Evolutionary conservation across 1,140 invertebrate genomes (phyloP).

Genomic region (Anastrepha obliqua): DNA sequence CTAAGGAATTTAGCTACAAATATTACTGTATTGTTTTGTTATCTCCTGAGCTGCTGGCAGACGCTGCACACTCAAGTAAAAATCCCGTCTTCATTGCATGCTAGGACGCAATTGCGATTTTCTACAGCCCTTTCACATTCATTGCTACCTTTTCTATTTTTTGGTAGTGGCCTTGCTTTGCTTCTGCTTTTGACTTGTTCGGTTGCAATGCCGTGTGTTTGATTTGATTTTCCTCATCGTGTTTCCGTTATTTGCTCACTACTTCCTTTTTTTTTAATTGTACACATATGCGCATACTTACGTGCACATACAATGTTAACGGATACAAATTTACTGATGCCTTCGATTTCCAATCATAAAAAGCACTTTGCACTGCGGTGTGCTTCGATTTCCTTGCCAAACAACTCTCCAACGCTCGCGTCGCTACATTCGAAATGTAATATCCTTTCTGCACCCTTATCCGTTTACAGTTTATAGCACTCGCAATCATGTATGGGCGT

Average conservation of each 20-base stretch:
- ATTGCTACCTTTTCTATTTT: neutral
- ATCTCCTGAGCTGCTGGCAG: neutral
- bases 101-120: conserved; percentile 7
- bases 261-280: neutral
- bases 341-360: neutral
- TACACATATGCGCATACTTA: neutral
- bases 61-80: neutral
- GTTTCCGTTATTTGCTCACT: conserved; percentile 9
- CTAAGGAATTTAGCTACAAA: neutral
- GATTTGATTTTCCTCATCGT: neutral
- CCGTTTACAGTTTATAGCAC: neutral
- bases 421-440: conserved; percentile 5
- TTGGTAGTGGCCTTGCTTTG: neutral
- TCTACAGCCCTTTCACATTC: neutral
- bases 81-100: neutral
- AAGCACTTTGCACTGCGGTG: conserved; percentile 39
- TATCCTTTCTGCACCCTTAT: conserved; percentile 45
- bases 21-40: neutral
- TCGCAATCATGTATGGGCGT: neutral
- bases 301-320: neutral
- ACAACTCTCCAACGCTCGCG: neutral
- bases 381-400: conserved; percentile 41
- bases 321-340: neutral
- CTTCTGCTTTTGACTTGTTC: neutral
- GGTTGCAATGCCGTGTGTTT: neutral